A percentile compares a stretch with the other conserved stretches of the same genome.
Conservation (phyloP, 2,797 vertebrate genomes). For the Halcyon leucocephala region DNA sequence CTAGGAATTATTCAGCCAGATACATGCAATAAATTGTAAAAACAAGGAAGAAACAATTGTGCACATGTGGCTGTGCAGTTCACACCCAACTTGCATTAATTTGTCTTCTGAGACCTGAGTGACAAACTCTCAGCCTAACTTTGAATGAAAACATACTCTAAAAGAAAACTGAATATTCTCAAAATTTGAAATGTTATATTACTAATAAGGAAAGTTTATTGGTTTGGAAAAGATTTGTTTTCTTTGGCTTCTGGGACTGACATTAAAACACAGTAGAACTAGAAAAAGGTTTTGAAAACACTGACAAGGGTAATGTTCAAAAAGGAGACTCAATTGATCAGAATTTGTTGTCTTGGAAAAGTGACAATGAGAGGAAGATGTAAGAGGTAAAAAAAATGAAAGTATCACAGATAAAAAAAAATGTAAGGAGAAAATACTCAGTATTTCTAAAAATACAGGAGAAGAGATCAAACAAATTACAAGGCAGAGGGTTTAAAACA, state of each 20-base stretch:
- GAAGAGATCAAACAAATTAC: background rate
- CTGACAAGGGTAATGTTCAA: background rate
- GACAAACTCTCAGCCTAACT: background rate
- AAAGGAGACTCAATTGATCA: background rate
- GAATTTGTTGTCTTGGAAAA: background rate
- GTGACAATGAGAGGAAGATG: background rate
- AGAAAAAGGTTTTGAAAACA: background rate
- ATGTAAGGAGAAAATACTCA: background rate
- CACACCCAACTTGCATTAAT: conserved; percentile 1
- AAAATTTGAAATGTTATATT: background rate
- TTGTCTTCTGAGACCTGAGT: background rate
- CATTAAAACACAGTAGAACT: background rate
- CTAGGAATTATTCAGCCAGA: background rate
- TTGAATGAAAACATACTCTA: background rate
- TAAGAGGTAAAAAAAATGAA: background rate
- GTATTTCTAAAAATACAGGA: background rate
- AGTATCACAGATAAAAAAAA: background rate
- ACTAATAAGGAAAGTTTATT: background rate
- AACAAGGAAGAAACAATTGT: background rate
- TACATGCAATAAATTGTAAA: background rate
- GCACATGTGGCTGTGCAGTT: background rate
- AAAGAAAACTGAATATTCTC: background rate
- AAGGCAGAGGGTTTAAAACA: background rate
- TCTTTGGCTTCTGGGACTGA: background rate
- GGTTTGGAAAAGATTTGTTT: background rate